phyloP scores from a whole-genome alignment of 2,113 vertebrate species.

The Hucho hucho region DNA sequence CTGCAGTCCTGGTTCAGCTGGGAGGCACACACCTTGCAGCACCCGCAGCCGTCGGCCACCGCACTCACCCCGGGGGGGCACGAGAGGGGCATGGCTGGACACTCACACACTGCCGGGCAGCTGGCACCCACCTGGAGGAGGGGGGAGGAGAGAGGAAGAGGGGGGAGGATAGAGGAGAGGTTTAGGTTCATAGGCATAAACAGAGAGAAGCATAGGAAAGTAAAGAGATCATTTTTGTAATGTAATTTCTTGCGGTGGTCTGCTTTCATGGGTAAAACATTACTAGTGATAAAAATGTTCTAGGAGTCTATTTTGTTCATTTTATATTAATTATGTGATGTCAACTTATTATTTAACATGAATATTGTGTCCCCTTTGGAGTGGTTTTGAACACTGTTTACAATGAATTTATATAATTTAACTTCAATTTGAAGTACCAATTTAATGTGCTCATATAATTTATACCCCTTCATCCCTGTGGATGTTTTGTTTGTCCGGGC shows the following conservation, averaged over 20 bases:
- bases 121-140: constrained; percentile 54
- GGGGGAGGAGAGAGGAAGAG: background rate
- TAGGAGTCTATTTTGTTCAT: too few species aligned
- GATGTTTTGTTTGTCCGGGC: constrained; percentile 48
- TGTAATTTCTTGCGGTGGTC: too few species aligned
- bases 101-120: constrained; percentile 82
- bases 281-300: too few species aligned
- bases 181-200: background rate
- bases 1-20: constrained; percentile 94
- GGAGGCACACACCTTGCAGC: constrained; percentile 90
- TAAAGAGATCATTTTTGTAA: background rate
- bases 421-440: background rate
- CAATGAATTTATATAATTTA: background rate
- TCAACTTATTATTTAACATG: too few species aligned
- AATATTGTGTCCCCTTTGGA: too few species aligned
- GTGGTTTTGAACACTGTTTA: background rate
- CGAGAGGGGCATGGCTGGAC: constrained; percentile 69
- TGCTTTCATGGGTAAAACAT: too few species aligned
- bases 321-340: too few species aligned
- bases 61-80: constrained; percentile 87
- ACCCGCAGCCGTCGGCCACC: constrained; percentile 83
- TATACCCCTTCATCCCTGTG: constrained; percentile 11
- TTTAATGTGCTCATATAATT: constrained; percentile 17
- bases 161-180: background rate
- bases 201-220: background rate